Conservation (phyloP, 2,797 vertebrate species). For the Trachops cirrhosus region DNA sequence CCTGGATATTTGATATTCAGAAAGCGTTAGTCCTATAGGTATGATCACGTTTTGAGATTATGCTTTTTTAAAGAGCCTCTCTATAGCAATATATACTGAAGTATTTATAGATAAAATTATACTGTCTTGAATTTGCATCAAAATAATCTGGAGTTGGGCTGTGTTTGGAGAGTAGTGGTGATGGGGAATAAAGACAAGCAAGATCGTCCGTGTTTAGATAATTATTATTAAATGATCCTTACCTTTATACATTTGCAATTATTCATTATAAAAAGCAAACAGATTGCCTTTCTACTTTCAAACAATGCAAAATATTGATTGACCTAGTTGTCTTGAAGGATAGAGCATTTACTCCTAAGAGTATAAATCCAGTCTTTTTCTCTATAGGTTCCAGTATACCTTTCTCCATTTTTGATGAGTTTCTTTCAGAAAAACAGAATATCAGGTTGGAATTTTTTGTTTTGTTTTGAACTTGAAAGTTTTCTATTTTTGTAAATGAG, state of each 20-base stretch:
- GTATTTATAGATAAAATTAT: background rate
- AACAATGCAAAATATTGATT: slow-evolving; percentile 6
- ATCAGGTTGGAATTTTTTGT: slow-evolving; percentile 75
- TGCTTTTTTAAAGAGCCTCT: background rate
- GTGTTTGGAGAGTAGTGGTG: background rate
- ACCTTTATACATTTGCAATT: slow-evolving; percentile 15
- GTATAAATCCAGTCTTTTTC: slow-evolving; percentile 29
- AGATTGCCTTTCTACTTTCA: slow-evolving; percentile 34
- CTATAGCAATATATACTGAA: slow-evolving; percentile 21
- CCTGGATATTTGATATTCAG: background rate
- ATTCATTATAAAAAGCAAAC: slow-evolving; percentile 29
- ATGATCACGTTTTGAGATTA: background rate
- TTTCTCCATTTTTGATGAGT: slow-evolving; percentile 85
- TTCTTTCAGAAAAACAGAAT: slow-evolving; percentile 70
- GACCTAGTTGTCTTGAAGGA: background rate
- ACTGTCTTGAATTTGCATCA: background rate
- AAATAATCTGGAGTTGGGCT: background rate
- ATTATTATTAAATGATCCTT: background rate
- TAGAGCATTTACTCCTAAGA: slow-evolving; percentile 29
- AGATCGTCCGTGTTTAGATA: background rate
- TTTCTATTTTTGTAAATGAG: slow-evolving; percentile 9
- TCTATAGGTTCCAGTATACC: slow-evolving; percentile 18
- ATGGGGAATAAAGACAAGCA: background rate
- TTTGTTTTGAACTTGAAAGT: slow-evolving; percentile 39
- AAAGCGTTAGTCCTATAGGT: slow-evolving; percentile 23